Percentiles rank a stretch among this genome's conserved stretches.
phyloP scores from a whole-genome alignment of 2,888 invertebrate species.

The Plagodis dolabraria region DNA sequence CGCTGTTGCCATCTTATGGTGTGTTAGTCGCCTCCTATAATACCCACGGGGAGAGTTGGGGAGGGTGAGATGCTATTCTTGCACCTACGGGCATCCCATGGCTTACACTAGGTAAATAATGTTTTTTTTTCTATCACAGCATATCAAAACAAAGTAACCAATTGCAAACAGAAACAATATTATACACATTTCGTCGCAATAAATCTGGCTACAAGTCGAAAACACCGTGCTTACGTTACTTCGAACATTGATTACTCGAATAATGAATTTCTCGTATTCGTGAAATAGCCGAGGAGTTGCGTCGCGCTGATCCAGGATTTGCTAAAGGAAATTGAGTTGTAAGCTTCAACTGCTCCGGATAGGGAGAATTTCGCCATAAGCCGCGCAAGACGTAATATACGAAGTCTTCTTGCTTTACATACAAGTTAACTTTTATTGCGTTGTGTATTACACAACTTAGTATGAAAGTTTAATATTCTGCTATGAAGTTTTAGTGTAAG shows the following conservation, averaged over 20 bases:
- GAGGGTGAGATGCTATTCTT: too few relatives aligned
- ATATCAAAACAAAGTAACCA: too few relatives aligned
- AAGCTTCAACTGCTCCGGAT: constrained; percentile 64
- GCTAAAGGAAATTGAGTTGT: constrained; percentile 70
- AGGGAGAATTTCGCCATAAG: constrained; percentile 55
- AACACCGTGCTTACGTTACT: constrained; percentile 15
- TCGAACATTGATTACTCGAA: constrained; percentile 34
- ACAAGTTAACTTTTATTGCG: constrained; percentile 36
- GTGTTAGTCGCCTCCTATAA: too few relatives aligned
- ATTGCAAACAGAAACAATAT: too few relatives aligned
- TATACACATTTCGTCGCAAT: constrained; percentile 1
- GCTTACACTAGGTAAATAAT: too few relatives aligned
- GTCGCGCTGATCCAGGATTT: constrained; percentile 69
- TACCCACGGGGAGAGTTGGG: too few relatives aligned
- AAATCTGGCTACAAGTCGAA: constrained; percentile 9
- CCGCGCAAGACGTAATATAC: constrained; percentile 51
- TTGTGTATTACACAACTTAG: neutral
- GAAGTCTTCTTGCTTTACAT: constrained; percentile 37
- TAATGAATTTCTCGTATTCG: constrained; percentile 52
- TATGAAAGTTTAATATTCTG: too few relatives aligned
- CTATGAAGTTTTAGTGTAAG: too few relatives aligned
- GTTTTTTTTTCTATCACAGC: too few relatives aligned
- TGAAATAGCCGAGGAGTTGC: constrained; percentile 60
- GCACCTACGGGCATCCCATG: too few relatives aligned
- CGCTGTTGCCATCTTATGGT: too few relatives aligned